Evolutionary conservation across 2,113 vertebrate genomes (phyloP).

Genomic region (Neolamprologus fasciatus): DNA sequence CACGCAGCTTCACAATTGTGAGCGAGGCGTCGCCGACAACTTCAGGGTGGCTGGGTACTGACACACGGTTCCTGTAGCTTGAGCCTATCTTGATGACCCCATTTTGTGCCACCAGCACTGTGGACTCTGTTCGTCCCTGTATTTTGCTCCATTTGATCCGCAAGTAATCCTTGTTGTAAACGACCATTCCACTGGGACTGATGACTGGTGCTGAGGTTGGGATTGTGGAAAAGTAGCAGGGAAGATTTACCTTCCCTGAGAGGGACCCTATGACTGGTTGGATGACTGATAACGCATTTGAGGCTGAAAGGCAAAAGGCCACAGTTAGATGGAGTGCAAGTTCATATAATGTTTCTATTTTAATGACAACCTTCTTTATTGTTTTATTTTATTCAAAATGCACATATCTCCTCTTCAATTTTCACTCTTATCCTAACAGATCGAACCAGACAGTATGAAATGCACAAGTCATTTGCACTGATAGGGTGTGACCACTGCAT

Average conservation of each 20-base stretch:
- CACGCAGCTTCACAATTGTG: conserved; percentile 83
- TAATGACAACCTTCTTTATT: not conserved
- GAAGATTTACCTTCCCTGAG: conserved; percentile 84
- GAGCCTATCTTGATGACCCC: conserved; percentile 88
- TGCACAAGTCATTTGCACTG: conserved; percentile 3
- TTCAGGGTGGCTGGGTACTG: conserved; percentile 83
- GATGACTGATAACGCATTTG: conserved; percentile 46
- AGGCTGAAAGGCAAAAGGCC: conserved; percentile 44
- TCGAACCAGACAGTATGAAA: not conserved
- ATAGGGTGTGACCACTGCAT: conserved; percentile 35
- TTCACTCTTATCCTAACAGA: not conserved
- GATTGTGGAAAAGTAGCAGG: conserved; percentile 85
- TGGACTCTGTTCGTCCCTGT: conserved; percentile 77
- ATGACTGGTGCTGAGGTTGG: conserved; percentile 76
- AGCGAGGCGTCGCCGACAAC: conserved; percentile 84
- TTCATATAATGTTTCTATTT: not conserved
- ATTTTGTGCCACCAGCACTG: conserved; percentile 86
- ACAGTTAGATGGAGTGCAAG: not conserved
- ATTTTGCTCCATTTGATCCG: conserved; percentile 97
- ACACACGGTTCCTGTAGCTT: conserved; percentile 83
- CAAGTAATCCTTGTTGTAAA: conserved; percentile 74
- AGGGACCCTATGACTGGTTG: conserved; percentile 79
- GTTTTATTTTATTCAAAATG: not conserved
- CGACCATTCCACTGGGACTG: conserved; percentile 57
- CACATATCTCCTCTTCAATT: not conserved